Percentiles rank a stretch among this genome's conserved stretches.
phyloP scores from a whole-genome alignment of 2,888 invertebrate species.

The Agriopis aurantiaria region DNA sequence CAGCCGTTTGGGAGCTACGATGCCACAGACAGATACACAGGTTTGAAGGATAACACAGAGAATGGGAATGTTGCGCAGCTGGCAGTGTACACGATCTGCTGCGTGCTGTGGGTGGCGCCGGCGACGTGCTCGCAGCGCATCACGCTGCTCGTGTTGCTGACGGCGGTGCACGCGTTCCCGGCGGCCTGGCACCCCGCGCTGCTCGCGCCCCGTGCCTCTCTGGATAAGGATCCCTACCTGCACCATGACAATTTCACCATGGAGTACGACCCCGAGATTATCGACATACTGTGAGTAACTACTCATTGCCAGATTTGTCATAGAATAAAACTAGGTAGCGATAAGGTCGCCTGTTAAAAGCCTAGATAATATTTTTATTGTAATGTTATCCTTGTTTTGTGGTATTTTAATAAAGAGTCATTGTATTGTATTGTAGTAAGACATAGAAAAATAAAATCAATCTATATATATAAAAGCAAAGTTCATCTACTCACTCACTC shows the following conservation, averaged over 20 bases:
- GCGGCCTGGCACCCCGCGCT: constrained; percentile 64
- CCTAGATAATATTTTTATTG: too few species aligned
- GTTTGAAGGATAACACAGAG: background rate
- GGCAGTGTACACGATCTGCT: constrained; percentile 72
- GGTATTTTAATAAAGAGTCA: too few species aligned
- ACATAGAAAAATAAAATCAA: too few species aligned
- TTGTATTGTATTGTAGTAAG: too few species aligned
- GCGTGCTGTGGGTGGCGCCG: constrained; percentile 75
- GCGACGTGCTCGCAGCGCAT: constrained; percentile 68
- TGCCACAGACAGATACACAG: too few species aligned
- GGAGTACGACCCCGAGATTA: constrained; percentile 58
- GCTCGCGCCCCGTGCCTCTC: constrained; percentile 60
- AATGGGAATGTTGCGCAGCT: constrained; percentile 53
- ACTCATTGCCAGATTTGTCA: too few species aligned
- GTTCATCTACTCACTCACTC: too few species aligned
- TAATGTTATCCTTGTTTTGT: too few species aligned
- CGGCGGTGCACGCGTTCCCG: constrained; percentile 65
- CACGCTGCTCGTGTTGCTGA: constrained; percentile 60
- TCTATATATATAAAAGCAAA: too few species aligned
- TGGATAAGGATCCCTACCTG: constrained; percentile 71
- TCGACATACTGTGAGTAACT: constrained; percentile 60
- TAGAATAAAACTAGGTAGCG: too few species aligned
- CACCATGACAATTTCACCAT: constrained; percentile 62
- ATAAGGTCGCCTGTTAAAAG: too few species aligned
- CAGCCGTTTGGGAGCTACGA: too few species aligned